Percentiles rank a stretch among this genome's conserved stretches.
phyloP scores from a whole-genome alignment of 2,888 invertebrate species.

The Colletes collaris region DNA sequence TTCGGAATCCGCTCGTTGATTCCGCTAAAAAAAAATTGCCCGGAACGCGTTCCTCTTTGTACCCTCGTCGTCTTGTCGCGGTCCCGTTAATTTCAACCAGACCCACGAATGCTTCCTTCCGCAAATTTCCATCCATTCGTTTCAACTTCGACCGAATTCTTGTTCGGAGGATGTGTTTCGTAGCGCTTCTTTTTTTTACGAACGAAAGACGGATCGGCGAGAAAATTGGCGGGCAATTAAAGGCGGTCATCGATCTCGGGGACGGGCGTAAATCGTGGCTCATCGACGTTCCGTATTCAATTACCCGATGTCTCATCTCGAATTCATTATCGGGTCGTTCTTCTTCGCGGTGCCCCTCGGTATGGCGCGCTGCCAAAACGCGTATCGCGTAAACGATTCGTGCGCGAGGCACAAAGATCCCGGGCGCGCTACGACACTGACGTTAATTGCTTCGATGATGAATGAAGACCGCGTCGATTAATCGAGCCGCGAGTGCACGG shows the following conservation, averaged over 20 bases:
- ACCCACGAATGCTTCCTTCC: no score
- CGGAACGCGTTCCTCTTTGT: neutral
- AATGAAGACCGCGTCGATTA: constrained; percentile 59
- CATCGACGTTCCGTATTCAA: constrained; percentile 62
- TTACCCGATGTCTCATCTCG: constrained; percentile 52
- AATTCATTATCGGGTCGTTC: constrained; percentile 46
- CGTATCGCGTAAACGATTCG: constrained; percentile 42
- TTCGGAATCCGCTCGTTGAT: neutral
- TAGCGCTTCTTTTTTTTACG: no score
- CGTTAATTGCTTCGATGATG: constrained; percentile 63
- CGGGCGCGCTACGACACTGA: constrained; percentile 37
- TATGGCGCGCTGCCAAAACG: constrained; percentile 54
- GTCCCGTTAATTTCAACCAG: no score
- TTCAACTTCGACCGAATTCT: no score
- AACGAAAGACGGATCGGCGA: constrained; percentile 23
- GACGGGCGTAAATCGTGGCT: constrained; percentile 59
- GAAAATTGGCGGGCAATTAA: constrained; percentile 60
- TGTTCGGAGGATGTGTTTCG: no score
- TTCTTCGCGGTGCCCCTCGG: neutral
- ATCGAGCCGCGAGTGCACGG: constrained; percentile 34
- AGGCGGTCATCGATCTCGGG: constrained; percentile 56
- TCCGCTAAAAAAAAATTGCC: neutral
- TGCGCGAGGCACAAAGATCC: constrained; percentile 26
- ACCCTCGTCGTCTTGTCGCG: no score
- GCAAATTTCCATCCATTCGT: no score